Percentiles rank a stretch among this genome's conserved stretches.
phyloP scores from a whole-genome alignment of 1,140 invertebrate species.

The Gryllus bimaculatus region DNA sequence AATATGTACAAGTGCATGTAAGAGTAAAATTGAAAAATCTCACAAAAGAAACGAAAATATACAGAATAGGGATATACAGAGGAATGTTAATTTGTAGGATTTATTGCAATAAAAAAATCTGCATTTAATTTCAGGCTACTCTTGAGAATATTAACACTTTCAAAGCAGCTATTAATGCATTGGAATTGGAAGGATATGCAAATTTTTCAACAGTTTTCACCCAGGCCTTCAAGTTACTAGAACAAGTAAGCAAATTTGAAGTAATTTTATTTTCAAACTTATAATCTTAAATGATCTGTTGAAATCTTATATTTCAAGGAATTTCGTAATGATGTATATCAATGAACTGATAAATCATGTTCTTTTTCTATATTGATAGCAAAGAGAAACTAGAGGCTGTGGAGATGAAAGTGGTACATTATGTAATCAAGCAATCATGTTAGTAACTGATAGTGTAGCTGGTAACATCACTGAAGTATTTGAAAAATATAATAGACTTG shows the following conservation, averaged over 20 bases:
- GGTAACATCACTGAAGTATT: slow-evolving; percentile 82
- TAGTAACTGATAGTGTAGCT: slow-evolving; percentile 96
- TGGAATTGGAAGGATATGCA: slow-evolving; percentile 68
- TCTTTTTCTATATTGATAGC: slow-evolving; percentile 6
- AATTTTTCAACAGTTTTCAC: slow-evolving; percentile 78
- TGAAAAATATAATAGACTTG: slow-evolving; percentile 67
- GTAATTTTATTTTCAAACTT: neutral
- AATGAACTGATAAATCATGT: no score
- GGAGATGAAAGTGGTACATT: slow-evolving; percentile 34
- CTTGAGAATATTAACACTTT: slow-evolving; percentile 76
- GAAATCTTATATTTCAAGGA: no score
- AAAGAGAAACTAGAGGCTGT: slow-evolving; percentile 15
- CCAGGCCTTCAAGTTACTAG: slow-evolving; percentile 75
- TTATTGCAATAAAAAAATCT: neutral
- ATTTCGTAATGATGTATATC: no score
- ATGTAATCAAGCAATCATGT: slow-evolving; percentile 97
- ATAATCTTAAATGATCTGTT: no score
- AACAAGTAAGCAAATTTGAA: slow-evolving; percentile 40
- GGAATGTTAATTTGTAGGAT: neutral
- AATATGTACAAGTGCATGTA: no score
- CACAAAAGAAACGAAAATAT: no score
- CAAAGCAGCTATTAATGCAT: slow-evolving; percentile 54
- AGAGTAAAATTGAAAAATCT: no score
- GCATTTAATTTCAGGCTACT: slow-evolving; percentile 56
- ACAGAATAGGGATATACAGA: neutral